Percentiles rank a stretch among this genome's conserved stretches.
phyloP scores from a whole-genome alignment of 1,140 invertebrate genomes.

The Drosophila ercepeae region DNA sequence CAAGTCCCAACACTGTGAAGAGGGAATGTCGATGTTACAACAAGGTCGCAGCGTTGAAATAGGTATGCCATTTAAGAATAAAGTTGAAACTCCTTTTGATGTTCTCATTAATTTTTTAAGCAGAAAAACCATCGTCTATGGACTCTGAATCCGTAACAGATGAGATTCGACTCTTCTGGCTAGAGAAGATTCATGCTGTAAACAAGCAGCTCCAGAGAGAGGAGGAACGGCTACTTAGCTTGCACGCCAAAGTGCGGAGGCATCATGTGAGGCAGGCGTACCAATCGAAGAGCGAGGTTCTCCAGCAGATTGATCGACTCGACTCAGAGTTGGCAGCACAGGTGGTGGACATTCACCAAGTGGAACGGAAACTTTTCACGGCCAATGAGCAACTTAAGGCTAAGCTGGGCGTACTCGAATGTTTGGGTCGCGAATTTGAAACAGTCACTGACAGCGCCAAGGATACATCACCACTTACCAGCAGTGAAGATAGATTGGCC shows the following conservation, averaged over 20 bases:
- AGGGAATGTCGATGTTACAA: constrained; percentile 66
- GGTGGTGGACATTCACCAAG: constrained; percentile 86
- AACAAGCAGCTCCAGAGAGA: constrained; percentile 89
- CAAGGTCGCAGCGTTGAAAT: constrained; percentile 3
- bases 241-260: constrained; percentile 88
- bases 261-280: constrained; percentile 86
- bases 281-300: constrained; percentile 84
- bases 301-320: constrained; percentile 78
- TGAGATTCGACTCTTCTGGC: constrained; percentile 86
- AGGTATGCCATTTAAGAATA: constrained; percentile 28
- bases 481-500: neutral
- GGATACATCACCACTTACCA: neutral
- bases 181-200: constrained; percentile 89
- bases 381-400: constrained; percentile 87
- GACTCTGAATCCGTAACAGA: constrained; percentile 8
- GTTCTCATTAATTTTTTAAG: neutral
- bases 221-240: constrained; percentile 87
- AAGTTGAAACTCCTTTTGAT: neutral
- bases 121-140: neutral
- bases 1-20: constrained; percentile 1
- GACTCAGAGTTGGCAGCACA: constrained; percentile 86
- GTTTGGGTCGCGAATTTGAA: constrained; percentile 86
- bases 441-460: constrained; percentile 45
- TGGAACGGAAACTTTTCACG: constrained; percentile 86
- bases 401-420: constrained; percentile 87